Evolutionary conservation across 2,797 vertebrate genomes (phyloP), one percentile per base, ranked within the genome.

Genomic region (Linurgus olivaceus): DNA sequence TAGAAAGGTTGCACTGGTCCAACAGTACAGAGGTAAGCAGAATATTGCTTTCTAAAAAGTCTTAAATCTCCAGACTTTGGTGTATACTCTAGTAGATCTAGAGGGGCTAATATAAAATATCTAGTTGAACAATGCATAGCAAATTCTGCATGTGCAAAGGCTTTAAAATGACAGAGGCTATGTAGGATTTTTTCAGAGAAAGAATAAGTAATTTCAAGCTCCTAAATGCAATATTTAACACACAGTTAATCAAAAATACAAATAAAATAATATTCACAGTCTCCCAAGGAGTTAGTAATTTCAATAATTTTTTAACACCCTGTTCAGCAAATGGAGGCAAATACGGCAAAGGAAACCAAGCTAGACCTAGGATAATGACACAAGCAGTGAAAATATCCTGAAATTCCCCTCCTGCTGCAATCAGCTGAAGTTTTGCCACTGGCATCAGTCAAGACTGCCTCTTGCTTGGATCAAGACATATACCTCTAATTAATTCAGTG

Each of bases 61-160:
- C 28, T 70, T 66, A 62, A 33, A 71, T 59, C 23, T 74, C 11
- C 16, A 54, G 35, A 62, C 19, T 51, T 59, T 28, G 15, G 5
- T 24, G 7, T 37, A 9, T 75, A 12, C 6, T 55, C 13, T 29
- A 20, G 4, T n/a, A 45, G 66, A 76, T 71, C n/a, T 79, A 44
- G 61, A 52, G 45, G 28, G 6, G 18, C 18, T 58, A 63, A 74
- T 31, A 59, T 1, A 51, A 66, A 57, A 45, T 67, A 23, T 74
- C 10, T 21, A 31, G 13, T 18, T 48, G 5, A 38, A 28, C 2
- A 52, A 29, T 9, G 2, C 6, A 18, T 11, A 35, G 2, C 3
- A 67, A 83, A 73, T 59, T 48, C 8, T 44, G 5, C 45, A 31
- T 47, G 20, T 35, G 26, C 6, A n/a, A 35, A 92, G 17, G 7